Evolutionary conservation across 1,140 invertebrate species (phyloP).

Genomic region (Cotesia glomerata): DNA sequence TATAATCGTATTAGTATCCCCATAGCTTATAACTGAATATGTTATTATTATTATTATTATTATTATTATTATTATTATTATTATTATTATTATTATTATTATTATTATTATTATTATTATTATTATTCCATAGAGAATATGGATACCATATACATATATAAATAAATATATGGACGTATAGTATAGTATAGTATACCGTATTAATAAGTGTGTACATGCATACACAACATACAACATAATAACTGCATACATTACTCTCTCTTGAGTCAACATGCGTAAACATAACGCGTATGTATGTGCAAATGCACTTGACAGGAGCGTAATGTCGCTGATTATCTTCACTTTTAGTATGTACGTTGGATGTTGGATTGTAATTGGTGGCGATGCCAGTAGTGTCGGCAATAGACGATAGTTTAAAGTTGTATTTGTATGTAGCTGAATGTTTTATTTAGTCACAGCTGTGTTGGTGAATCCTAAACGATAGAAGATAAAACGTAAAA

Average conservation of each 20-base stretch:
- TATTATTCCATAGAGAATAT: too few relatives aligned
- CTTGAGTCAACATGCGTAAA: not conserved
- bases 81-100: too few relatives aligned
- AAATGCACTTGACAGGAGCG: not conserved
- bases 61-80: too few relatives aligned
- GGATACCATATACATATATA: not conserved
- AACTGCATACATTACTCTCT: too few relatives aligned
- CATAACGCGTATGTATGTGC: not conserved
- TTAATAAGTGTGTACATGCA: not conserved
- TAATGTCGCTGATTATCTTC: not conserved
- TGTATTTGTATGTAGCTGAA: not conserved
- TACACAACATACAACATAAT: not conserved
- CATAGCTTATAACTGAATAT: not conserved
- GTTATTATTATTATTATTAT: too few relatives aligned
- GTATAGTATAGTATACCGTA: not conserved
- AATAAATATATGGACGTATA: not conserved
- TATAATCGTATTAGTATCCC: not conserved
- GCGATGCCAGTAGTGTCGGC: too few relatives aligned
- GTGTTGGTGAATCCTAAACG: not conserved
- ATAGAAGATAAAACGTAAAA: slow-evolving; percentile 20
- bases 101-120: too few relatives aligned
- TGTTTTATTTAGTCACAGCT: too few relatives aligned
- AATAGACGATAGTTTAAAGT: not conserved
- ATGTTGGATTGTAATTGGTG: not conserved
- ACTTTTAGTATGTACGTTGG: too few relatives aligned